Evolutionary conservation across 1,140 invertebrate genomes (phyloP).

Genomic region (Tribolium castaneum): DNA sequence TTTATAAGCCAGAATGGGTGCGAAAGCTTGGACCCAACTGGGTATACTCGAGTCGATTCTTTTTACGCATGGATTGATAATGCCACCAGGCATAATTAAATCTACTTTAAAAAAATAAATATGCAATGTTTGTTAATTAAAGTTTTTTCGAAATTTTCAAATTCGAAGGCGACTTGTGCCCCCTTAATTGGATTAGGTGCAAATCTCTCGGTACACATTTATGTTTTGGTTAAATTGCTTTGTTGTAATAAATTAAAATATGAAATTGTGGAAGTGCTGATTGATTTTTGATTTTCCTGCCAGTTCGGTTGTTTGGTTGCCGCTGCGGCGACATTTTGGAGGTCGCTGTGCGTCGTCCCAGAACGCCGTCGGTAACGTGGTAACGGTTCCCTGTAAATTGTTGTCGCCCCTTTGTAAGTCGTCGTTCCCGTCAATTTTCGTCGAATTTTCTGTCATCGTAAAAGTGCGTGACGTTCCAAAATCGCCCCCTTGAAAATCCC

Average conservation of each 20-base stretch:
- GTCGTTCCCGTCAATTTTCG: not conserved
- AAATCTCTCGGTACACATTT: too few species aligned
- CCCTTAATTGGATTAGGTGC: too few species aligned
- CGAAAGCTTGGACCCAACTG: conserved; percentile 2
- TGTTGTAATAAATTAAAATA: too few species aligned
- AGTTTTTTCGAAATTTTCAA: not conserved
- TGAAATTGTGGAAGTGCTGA: not conserved
- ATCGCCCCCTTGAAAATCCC: not conserved
- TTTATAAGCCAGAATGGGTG: conserved; percentile 19
- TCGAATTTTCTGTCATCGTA: not conserved
- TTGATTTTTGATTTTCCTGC: not conserved
- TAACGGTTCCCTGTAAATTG: conserved; percentile 14
- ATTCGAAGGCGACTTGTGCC: too few species aligned
- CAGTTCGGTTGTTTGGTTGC: not conserved
- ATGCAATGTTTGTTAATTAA: too few species aligned
- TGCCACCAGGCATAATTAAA: not conserved
- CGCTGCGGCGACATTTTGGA: too few species aligned
- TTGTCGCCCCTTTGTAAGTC: not conserved
- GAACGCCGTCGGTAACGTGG: not conserved
- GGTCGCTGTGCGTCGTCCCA: not conserved
- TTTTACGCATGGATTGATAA: not conserved
- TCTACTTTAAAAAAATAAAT: too few species aligned
- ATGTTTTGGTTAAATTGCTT: not conserved
- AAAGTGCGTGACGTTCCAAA: not conserved
- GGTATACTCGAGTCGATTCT: conserved; percentile 4